Base-by-base conservation (phyloP, 2,113 vertebrate species). In the Gasterosteus aculeatus region DNA sequence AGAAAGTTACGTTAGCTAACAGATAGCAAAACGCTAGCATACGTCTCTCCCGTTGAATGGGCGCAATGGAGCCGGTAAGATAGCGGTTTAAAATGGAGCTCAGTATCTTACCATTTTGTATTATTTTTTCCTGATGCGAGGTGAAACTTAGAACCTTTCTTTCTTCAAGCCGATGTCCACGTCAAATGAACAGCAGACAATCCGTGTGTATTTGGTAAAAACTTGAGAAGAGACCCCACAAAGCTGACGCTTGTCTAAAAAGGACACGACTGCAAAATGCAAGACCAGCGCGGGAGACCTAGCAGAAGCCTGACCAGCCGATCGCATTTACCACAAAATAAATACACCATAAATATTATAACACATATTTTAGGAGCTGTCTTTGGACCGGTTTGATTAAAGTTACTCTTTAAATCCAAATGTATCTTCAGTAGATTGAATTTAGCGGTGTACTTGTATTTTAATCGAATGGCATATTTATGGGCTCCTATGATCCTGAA, bases 231-330 rank as follows among this genome's bases (percentile, higher is more conserved):
- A 87, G 80, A 80, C 1, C 77, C 26, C 64, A 29, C 68, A 82
- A 69, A 64, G 92, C 87, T 94, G 91, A 94, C 93, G 93, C 65
- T 51, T 7, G 61, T 74, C 88, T 88, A 75, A 91, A 91, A 94
- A 93, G 91, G 94, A 94, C 94, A 95, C 93, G 94, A 94, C 92
- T 86, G 88, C 93, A 72, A 66, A 86, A 67, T 31, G 44, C 39
- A 93, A 83, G 93, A 88, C 92, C 94, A 39, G 22, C 0, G 7
- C 7, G 83, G 81, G 35, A 5, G 84, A 18, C 88, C 57, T 7
- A 26, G 4, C 0, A 63, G 41, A 80, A 26, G 93, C 94, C 94
- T 91, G 91, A 75, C 9, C 7, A 7, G 10, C 0, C 31, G 7
- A 7, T 19, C 2, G 2, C 18, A 3, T 65, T 51, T 12, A 51